Evolutionary conservation across 2,888 invertebrate species (phyloP).

Genomic region (Onchidella celtica): DNA sequence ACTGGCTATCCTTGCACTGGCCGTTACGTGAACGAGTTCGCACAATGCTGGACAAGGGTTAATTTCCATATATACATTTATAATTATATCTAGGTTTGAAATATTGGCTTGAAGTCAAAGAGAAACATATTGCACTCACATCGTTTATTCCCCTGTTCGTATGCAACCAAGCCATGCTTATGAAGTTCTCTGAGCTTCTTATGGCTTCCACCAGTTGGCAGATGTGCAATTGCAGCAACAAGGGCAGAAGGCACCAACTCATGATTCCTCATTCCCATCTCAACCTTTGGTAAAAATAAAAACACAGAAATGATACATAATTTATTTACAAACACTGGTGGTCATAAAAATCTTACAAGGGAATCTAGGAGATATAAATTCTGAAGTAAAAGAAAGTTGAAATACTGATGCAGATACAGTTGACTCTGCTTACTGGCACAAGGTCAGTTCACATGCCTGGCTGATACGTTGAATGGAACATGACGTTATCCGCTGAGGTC

Average conservation of each 20-base stretch:
- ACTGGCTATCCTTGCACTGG: no score
- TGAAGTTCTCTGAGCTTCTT: conserved; percentile 94
- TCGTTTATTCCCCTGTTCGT: conserved; percentile 93
- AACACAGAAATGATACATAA: neutral
- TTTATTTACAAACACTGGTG: no score
- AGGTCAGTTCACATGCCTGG: no score
- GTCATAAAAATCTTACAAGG: no score
- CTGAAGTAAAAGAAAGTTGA: neutral
- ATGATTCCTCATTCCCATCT: conserved; percentile 99
- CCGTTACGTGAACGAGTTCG: no score
- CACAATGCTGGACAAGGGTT: no score
- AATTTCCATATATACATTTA: no score
- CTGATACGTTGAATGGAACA: no score
- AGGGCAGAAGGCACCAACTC: conserved; percentile 95
- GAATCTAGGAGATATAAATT: neutral
- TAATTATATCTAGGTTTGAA: no score
- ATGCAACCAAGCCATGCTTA: conserved; percentile 93
- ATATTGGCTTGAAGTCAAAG: no score
- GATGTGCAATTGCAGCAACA: conserved; percentile 94
- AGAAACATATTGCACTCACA: conserved; percentile 54
- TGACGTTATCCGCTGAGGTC: no score
- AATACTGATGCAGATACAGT: neutral
- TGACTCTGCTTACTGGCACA: no score
- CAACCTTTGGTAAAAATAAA: conserved; percentile 86
- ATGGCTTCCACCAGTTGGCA: conserved; percentile 95